phyloP scores from a whole-genome alignment of 2,888 invertebrate species.

The Macrophya annulata region DNA sequence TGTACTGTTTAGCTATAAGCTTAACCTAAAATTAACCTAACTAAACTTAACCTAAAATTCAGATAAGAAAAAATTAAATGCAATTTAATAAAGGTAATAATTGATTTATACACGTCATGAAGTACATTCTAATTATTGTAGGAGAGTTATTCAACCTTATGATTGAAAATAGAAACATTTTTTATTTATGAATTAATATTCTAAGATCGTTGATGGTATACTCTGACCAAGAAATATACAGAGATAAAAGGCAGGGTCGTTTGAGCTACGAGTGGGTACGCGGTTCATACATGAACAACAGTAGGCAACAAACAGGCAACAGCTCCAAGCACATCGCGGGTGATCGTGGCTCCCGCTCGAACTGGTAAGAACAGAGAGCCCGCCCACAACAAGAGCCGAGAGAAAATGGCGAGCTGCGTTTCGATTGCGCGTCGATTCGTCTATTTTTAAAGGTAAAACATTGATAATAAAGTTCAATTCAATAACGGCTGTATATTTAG shows the following conservation, averaged over 20 bases:
- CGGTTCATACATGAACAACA: not conserved
- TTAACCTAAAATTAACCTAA: not conserved
- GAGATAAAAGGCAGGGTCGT: slow-evolving; percentile 4
- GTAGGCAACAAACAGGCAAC: slow-evolving; percentile 21
- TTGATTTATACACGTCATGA: not conserved
- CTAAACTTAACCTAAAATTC: slow-evolving; percentile 11
- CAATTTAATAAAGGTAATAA: not conserved
- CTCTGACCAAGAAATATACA: slow-evolving; percentile 26
- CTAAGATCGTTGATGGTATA: slow-evolving; percentile 5
- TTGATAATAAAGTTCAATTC: not conserved
- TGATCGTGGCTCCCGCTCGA: slow-evolving; percentile 49
- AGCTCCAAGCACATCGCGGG: slow-evolving; percentile 39
- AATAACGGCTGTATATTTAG: not conserved
- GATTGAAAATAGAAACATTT: not conserved
- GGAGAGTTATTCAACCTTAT: not conserved
- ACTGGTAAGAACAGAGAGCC: slow-evolving; percentile 43
- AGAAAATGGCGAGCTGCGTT: slow-evolving; percentile 49
- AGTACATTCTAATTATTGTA: not conserved
- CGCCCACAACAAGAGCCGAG: slow-evolving; percentile 48
- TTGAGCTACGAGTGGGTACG: not conserved
- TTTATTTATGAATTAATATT: not conserved
- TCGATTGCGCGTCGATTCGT: slow-evolving; percentile 50
- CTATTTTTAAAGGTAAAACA: slow-evolving; percentile 52
- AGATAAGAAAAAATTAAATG: not conserved
- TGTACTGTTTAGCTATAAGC: not conserved